A percentile compares a stretch with the other conserved stretches of the same genome.
These are phyloP conservation scores for Anthophora plumipes DNA, from an alignment of 2,888 invertebrate genomes.

Conservation along the genomic window DNA sequence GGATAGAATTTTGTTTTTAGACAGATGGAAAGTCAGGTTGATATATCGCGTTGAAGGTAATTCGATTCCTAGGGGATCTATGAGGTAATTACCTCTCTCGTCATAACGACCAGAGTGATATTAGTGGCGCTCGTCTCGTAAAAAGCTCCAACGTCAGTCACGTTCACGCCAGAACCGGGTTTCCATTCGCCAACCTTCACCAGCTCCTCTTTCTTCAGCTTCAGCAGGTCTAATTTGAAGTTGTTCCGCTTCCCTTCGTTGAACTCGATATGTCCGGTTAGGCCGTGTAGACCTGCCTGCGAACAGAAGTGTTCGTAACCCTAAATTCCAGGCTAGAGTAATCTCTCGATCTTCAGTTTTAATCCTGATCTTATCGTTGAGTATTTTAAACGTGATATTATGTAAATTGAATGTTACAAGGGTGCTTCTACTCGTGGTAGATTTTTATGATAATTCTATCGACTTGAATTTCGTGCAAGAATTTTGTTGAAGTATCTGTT, in stretches of 20 bases:
- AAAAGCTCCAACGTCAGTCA: conserved; percentile 94
- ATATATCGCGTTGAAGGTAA: background rate
- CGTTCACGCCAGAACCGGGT: conserved; percentile 90
- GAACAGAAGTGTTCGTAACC: conserved; percentile 70
- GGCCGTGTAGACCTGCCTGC: conserved; percentile 92
- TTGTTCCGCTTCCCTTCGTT: conserved; percentile 93
- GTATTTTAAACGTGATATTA: too few species aligned
- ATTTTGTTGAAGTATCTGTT: too few species aligned
- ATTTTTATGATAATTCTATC: too few species aligned
- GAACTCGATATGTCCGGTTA: conserved; percentile 95
- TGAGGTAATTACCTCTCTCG: conserved; percentile 89
- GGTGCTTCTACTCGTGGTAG: too few species aligned
- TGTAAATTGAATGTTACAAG: too few species aligned
- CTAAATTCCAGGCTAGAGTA: conserved; percentile 51
- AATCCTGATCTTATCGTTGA: too few species aligned
- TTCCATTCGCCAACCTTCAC: conserved; percentile 94
- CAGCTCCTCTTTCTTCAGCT: conserved; percentile 91
- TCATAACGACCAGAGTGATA: conserved; percentile 95
- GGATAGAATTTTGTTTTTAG: too few species aligned
- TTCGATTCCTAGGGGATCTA: background rate
- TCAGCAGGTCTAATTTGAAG: conserved; percentile 93
- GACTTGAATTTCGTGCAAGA: too few species aligned
- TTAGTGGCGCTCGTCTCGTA: conserved; percentile 93
- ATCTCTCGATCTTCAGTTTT: background rate
- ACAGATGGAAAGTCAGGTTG: background rate